These are phyloP conservation scores for Clangula hyemalis DNA, from an alignment of 2,797 vertebrate species.

Conservation along the genomic window DNA sequence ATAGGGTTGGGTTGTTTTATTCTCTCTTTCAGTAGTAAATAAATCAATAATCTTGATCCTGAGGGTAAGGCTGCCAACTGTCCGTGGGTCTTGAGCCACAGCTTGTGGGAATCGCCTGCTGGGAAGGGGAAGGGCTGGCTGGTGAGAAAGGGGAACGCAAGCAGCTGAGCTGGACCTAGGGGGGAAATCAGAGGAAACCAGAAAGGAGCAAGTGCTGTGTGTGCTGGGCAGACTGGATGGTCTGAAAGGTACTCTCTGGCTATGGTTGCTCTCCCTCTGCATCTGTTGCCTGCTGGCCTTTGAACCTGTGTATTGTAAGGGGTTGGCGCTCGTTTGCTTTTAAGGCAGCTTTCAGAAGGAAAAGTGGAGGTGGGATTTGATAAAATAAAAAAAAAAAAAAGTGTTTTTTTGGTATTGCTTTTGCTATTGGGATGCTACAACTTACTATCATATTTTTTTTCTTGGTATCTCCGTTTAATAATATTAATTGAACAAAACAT, in stretches of 20 bases:
- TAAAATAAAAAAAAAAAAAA: not conserved
- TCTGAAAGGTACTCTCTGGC: not conserved
- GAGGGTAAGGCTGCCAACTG: not conserved
- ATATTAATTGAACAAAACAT: not conserved
- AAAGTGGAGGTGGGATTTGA: not conserved
- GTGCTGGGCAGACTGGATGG: not conserved
- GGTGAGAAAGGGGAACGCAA: not conserved
- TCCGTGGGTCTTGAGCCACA: not conserved
- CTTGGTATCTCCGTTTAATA: not conserved
- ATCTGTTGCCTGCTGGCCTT: not conserved
- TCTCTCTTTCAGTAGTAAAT: not conserved
- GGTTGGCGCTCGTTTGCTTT: not conserved
- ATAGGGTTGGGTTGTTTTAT: accelerated
- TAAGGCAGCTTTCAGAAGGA: not conserved
- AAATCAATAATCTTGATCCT: not conserved
- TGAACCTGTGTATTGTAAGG: not conserved
- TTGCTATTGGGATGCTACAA: not conserved
- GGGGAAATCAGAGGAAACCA: not conserved
- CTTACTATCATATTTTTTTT: not conserved
- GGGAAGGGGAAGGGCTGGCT: not conserved
- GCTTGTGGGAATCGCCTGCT: not conserved
- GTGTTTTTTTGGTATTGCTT: accelerated
- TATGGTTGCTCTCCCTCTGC: not conserved
- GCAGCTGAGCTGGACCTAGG: not conserved
- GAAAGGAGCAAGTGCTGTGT: not conserved